A percentile compares a stretch with the other conserved stretches of the same genome.
These are phyloP conservation scores for Macrophya alboannulata DNA, from an alignment of 2,888 invertebrate genomes.

Conservation along the genomic window DNA sequence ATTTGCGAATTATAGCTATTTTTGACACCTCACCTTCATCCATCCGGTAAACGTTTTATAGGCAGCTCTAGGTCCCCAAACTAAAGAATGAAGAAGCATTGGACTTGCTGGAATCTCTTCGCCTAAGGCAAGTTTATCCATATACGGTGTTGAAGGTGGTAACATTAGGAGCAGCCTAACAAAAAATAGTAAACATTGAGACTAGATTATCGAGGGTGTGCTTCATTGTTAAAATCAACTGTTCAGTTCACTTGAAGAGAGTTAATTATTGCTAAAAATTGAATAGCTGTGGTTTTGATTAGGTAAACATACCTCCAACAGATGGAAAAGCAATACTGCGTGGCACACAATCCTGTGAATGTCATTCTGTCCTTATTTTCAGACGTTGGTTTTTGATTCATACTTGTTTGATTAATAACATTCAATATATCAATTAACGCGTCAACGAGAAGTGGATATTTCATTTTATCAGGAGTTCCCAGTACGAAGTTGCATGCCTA, in stretches of 20 bases:
- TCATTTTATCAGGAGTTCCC: conserved; percentile 94
- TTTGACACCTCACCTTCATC: conserved; percentile 84
- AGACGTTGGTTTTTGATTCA: conserved; percentile 68
- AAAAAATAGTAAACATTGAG: conserved; percentile 62
- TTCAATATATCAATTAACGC: conserved; percentile 92
- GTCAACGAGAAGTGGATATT: conserved; percentile 93
- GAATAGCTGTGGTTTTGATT: conserved; percentile 31
- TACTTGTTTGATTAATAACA: conserved; percentile 86
- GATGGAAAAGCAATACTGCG: conserved; percentile 95
- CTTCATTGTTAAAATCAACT: background rate
- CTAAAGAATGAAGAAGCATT: conserved; percentile 89
- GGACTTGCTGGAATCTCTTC: conserved; percentile 86
- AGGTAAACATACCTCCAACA: conserved; percentile 86
- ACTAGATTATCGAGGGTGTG: background rate
- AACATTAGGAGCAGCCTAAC: conserved; percentile 90
- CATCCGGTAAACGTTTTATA: conserved; percentile 93
- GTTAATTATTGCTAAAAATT: background rate
- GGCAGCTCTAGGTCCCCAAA: conserved; percentile 94
- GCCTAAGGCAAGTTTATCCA: conserved; percentile 89
- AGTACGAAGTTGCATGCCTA: conserved; percentile 96
- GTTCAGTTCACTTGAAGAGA: background rate
- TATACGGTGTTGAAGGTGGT: conserved; percentile 94
- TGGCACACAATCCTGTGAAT: conserved; percentile 88
- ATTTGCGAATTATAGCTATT: conserved; percentile 24
- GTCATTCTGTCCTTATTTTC: conserved; percentile 78